phyloP scores from a whole-genome alignment of 2,113 vertebrate genomes.

The Psilopsiagon aymara region DNA sequence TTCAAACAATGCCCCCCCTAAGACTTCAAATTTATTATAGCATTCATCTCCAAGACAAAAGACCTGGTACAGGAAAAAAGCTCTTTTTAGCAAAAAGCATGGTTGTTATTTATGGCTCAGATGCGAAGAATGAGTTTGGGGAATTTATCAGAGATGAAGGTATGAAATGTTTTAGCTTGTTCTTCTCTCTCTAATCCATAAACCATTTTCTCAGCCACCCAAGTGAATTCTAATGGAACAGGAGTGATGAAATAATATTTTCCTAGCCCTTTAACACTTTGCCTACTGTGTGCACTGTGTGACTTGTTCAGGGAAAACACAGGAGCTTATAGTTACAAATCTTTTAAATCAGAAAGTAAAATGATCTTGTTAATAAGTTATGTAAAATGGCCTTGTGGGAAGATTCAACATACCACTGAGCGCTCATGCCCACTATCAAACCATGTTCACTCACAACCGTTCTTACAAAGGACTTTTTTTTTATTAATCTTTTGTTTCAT shows the following conservation, averaged over 20 bases:
- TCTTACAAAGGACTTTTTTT: constrained; percentile 19
- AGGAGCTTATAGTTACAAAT: constrained; percentile 66
- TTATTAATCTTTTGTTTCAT: background rate
- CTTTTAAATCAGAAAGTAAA: constrained; percentile 69
- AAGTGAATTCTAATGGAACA: constrained; percentile 92
- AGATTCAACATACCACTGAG: constrained; percentile 47
- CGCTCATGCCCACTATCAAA: constrained; percentile 41
- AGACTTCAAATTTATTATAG: constrained; percentile 88
- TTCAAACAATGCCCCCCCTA: constrained; percentile 85
- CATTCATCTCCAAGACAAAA: constrained; percentile 88
- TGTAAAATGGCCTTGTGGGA: constrained; percentile 67
- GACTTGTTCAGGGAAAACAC: constrained; percentile 66
- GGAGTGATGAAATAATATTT: constrained; percentile 89
- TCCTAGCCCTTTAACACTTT: constrained; percentile 85
- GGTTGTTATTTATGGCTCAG: constrained; percentile 89
- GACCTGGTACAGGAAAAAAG: constrained; percentile 82
- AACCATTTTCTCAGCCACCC: constrained; percentile 89
- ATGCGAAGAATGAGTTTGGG: constrained; percentile 89
- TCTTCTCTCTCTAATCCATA: constrained; percentile 89
- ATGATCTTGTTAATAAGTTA: constrained; percentile 65
- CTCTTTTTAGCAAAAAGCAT: constrained; percentile 85
- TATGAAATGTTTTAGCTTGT: constrained; percentile 90
- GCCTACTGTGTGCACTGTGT: constrained; percentile 77
- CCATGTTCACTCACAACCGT: constrained; percentile 3
- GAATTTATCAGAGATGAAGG: constrained; percentile 90